These are phyloP conservation scores for Antrozous pallidus DNA, from an alignment of 2,797 vertebrate species.

Conservation along the genomic window DNA sequence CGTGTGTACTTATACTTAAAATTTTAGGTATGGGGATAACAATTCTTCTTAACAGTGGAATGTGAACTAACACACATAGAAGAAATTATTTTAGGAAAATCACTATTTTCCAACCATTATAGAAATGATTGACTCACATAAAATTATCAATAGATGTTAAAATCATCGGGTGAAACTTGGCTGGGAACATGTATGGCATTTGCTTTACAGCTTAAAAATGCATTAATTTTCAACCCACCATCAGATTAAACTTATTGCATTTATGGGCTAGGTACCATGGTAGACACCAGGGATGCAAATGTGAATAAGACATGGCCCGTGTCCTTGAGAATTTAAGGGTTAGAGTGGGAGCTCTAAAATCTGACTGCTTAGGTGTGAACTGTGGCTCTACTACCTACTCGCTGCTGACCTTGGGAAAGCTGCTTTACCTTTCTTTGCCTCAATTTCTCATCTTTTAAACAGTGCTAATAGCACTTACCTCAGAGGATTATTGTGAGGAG, in stretches of 20 bases:
- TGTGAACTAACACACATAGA: not conserved
- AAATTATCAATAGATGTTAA: conserved; percentile 26
- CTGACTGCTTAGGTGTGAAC: not conserved
- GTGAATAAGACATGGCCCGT: not conserved
- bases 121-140: not conserved
- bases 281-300: not conserved
- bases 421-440: not conserved
- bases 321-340: not conserved
- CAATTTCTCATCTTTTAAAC: not conserved
- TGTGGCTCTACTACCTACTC: not conserved
- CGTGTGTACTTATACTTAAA: not conserved
- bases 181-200: not conserved
- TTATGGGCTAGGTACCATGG: not conserved
- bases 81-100: conserved; percentile 39
- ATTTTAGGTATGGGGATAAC: not conserved
- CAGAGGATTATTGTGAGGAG: not conserved
- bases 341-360: not conserved
- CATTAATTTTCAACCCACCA: too few species aligned
- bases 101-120: not conserved
- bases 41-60: not conserved
- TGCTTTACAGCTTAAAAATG: too few species aligned
- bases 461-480: not conserved
- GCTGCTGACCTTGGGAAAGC: not conserved
- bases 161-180: not conserved
- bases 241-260: not conserved